phyloP scores from a whole-genome alignment of 2,113 vertebrate genomes.

The Mirza zaza region DNA sequence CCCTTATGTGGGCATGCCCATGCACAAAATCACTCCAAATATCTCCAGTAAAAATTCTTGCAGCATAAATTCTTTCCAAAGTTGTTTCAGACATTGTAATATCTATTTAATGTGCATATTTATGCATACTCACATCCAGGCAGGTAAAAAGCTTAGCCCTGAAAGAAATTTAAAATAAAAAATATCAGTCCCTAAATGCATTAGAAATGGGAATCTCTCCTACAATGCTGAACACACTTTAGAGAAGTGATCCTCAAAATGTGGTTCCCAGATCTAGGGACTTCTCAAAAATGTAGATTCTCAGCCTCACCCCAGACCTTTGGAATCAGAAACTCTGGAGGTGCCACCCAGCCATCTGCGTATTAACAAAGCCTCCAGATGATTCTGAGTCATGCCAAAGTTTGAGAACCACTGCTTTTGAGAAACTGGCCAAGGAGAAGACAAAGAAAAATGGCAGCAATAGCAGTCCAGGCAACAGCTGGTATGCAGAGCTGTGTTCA shows the following conservation, averaged over 20 bases:
- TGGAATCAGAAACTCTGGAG: not conserved
- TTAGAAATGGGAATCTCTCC: not conserved
- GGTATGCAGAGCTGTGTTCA: not conserved
- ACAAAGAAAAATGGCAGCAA: not conserved
- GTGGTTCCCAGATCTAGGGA: not conserved
- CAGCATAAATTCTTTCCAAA: not conserved
- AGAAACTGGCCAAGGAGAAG: not conserved
- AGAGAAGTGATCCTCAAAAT: not conserved
- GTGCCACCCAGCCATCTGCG: not conserved
- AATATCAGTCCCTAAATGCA: not conserved
- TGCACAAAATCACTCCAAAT: not conserved
- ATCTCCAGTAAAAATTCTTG: slow-evolving; percentile 7
- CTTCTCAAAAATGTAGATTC: not conserved
- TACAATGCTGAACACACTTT: not conserved
- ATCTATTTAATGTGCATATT: not conserved
- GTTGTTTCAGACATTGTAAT: not conserved
- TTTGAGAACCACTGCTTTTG: not conserved
- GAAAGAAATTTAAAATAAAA: not conserved
- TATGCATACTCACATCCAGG: not conserved
- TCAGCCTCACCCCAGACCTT: not conserved
- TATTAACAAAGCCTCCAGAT: not conserved
- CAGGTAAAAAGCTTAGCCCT: not conserved
- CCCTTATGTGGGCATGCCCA: too few relatives aligned
- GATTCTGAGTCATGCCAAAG: not conserved
- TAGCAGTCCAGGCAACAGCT: not conserved